Evolutionary conservation across 2,888 invertebrate species (phyloP).

Genomic region (Eilema sororculum): DNA sequence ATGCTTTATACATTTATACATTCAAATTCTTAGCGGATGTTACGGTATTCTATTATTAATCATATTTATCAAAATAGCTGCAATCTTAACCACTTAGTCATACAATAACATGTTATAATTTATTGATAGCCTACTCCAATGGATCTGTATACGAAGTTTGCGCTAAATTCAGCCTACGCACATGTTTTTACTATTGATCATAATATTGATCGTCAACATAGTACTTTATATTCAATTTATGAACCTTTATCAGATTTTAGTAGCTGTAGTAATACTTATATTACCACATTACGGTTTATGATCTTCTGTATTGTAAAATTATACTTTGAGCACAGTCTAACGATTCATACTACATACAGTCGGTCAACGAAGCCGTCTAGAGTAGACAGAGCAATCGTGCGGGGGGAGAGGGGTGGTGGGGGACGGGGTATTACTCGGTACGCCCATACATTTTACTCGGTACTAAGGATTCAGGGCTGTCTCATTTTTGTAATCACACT

Average conservation of each 20-base stretch:
- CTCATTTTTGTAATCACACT: no score
- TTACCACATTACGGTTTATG: not conserved
- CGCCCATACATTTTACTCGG: no score
- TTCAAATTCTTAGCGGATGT: not conserved
- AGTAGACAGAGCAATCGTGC: no score
- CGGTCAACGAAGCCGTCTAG: no score
- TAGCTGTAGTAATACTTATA: not conserved
- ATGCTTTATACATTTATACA: not conserved
- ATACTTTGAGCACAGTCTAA: no score
- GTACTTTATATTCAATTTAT: constrained; percentile 1
- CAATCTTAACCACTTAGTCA: not conserved
- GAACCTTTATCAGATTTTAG: not conserved
- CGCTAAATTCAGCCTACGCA: not conserved
- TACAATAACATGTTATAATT: not conserved
- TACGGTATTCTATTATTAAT: not conserved
- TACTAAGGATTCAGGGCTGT: no score
- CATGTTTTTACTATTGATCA: constrained; percentile 1
- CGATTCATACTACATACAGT: no score
- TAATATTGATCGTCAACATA: not conserved
- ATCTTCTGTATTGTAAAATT: not conserved
- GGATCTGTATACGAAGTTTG: no score
- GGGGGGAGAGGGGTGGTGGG: no score
- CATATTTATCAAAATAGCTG: not conserved
- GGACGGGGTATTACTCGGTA: no score
- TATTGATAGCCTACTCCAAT: not conserved